Evolutionary conservation across 2,797 vertebrate species (phyloP).

Genomic region (Poecile montanus): DNA sequence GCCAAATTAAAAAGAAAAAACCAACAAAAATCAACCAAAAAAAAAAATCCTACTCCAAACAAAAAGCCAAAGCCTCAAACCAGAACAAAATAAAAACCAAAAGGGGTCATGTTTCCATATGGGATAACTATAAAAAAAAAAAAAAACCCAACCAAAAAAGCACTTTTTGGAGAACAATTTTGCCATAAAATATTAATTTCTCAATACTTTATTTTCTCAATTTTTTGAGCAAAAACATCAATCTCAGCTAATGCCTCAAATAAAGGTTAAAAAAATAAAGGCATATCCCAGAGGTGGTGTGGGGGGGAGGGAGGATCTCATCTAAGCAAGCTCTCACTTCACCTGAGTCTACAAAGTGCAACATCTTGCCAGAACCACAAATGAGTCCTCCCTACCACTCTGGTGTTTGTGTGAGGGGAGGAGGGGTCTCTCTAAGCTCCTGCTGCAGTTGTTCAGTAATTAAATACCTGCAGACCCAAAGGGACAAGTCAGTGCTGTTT

Average conservation of each 20-base stretch:
- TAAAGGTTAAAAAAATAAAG: no score
- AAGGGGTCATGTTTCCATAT: not conserved
- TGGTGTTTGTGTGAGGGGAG: not conserved
- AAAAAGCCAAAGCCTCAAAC: not conserved
- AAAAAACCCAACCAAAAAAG: rapidly evolving
- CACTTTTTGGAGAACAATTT: not conserved
- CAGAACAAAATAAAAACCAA: not conserved
- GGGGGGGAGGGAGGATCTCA: rapidly evolving
- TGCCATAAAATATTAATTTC: not conserved
- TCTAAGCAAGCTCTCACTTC: not conserved
- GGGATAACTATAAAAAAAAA: not conserved
- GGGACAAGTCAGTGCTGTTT: not conserved
- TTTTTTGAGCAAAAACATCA: not conserved
- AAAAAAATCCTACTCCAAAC: not conserved
- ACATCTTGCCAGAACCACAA: not conserved
- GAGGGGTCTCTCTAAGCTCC: not conserved
- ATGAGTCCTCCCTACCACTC: rapidly evolving
- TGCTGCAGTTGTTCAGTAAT: constrained; percentile 1
- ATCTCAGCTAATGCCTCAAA: not conserved
- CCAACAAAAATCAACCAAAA: not conserved
- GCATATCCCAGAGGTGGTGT: not conserved
- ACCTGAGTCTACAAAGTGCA: not conserved
- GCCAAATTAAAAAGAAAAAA: not conserved
- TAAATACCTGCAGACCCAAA: not conserved
- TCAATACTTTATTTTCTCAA: not conserved